Base-by-base conservation (phyloP, 2,113 vertebrate genomes). In the Rhadina sibilatrix region DNA sequence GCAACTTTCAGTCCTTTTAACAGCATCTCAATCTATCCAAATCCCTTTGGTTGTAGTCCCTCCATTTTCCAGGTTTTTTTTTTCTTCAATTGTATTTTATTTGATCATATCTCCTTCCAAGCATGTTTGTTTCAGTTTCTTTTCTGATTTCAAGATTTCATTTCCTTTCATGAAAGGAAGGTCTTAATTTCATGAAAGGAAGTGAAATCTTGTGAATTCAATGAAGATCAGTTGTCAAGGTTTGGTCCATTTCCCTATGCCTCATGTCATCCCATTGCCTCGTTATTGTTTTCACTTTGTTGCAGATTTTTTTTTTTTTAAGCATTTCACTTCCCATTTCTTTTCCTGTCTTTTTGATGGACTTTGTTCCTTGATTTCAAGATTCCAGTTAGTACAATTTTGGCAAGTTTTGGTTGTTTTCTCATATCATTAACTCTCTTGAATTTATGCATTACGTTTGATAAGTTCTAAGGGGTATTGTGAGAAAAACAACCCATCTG, bases 261-360 rank as follows among this genome's bases (percentile, higher is more conserved):
- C 52, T 52, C 5, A 17, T 42, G 23, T 52, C 17, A 63, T 52
- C 23, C 10, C 46, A 63, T n/a, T 74, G 46, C 30, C 6, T 27
- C 50, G 27, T 50, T 33, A 27, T 16, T 40, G 12, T 50, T 68
- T 49, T 49, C 17, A 22, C 4, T 12, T 57, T 1, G 0, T 16
- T 31, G 12, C 12, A 37, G 61, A 35, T 5, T 44, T 46, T 46
- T 19, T 53, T n/a, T 49, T 35, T 42, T 13, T 46, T 28, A 11
- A 28, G 7, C 15, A n/a, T 49, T 59, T 59, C 5, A 22, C 2
- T 38, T 28, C 0, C 18, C 7, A 3, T n/a, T n/a, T 81, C 9
- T 40, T 82, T 4, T 20, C 23, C 15, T 60, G 8, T 60, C 19
- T 31, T 19, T 70, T 52, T 0, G 0, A 7, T 60, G 38, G 25